Percentiles rank a stretch among this genome's conserved stretches.
phyloP scores from a whole-genome alignment of 1,140 invertebrate species.

The Halesus radiatus region DNA sequence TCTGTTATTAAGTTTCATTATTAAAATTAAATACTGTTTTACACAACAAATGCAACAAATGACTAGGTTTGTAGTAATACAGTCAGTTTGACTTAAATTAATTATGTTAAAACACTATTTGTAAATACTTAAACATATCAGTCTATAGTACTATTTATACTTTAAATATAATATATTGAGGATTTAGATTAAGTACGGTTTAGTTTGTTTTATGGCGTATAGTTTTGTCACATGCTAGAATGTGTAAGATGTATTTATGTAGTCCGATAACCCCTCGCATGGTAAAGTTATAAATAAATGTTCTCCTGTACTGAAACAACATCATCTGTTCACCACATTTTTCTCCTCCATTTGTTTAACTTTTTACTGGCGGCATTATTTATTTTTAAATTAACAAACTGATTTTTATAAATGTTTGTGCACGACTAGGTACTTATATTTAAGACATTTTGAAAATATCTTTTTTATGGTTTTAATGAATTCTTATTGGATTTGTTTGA shows the following conservation, averaged over 20 bases:
- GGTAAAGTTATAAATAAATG: slow-evolving; percentile 29
- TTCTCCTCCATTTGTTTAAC: background rate
- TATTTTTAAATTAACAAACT: background rate
- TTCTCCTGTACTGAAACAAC: background rate
- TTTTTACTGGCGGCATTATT: background rate
- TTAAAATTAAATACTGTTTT: no score
- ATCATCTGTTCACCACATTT: slow-evolving; percentile 12
- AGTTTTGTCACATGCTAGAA: background rate
- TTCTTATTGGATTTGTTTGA: background rate
- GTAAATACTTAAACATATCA: slow-evolving; percentile 1
- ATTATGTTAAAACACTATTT: slow-evolving; percentile 6
- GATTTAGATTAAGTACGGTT: background rate
- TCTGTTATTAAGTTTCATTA: no score
- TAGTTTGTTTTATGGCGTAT: background rate
- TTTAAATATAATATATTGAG: background rate
- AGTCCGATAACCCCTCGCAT: background rate
- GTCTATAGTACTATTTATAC: slow-evolving; percentile 1
- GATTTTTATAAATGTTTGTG: background rate
- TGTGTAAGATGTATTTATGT: background rate
- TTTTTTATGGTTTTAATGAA: background rate
- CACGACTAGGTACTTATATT: background rate
- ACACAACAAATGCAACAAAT: no score
- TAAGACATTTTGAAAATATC: background rate
- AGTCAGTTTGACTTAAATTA: background rate
- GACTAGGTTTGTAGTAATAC: no score